phyloP scores from a whole-genome alignment of 2,888 invertebrate species.

The Hydrotaea diabolus region DNA sequence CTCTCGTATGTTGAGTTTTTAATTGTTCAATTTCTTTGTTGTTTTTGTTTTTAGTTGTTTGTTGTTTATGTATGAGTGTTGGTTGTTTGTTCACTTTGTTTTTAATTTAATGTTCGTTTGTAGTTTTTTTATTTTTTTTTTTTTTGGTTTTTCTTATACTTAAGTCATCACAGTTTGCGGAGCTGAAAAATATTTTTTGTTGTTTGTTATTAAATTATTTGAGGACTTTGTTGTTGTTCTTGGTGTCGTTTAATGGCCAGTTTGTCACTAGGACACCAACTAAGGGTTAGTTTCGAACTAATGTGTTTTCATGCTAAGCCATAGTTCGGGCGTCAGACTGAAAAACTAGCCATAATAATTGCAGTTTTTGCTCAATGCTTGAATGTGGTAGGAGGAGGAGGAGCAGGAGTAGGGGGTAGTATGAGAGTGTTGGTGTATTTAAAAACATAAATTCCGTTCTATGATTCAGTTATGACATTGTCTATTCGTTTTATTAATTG shows the following conservation, averaged over 20 bases:
- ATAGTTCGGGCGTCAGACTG: not conserved
- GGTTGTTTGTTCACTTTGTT: slow-evolving; percentile 50
- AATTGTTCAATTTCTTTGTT: slow-evolving; percentile 52
- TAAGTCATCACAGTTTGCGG: slow-evolving; percentile 82
- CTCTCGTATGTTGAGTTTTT: slow-evolving; percentile 47
- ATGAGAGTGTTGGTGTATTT: slow-evolving; percentile 8
- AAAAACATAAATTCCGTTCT: slow-evolving; percentile 5
- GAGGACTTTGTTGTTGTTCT: slow-evolving; percentile 65
- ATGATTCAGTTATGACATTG: not conserved
- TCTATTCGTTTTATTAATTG: slow-evolving; percentile 35
- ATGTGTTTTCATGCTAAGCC: not conserved
- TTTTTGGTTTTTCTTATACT: slow-evolving; percentile 76
- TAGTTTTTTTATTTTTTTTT: slow-evolving; percentile 51
- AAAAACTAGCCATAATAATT: not conserved
- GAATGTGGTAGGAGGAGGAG: not conserved
- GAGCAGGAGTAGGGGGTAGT: not conserved
- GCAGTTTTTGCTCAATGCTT: slow-evolving; percentile 16
- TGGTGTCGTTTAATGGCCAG: slow-evolving; percentile 49
- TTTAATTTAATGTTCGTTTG: slow-evolving; percentile 70
- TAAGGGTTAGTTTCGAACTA: not conserved
- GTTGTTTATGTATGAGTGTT: slow-evolving; percentile 41
- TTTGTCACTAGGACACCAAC: slow-evolving; percentile 54
- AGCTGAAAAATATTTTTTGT: slow-evolving; percentile 78
- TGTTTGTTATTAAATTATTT: slow-evolving; percentile 68
- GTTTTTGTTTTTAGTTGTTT: slow-evolving; percentile 55